A percentile compares a stretch with the other conserved stretches of the same genome.
Conservation (phyloP, 2,888 invertebrate genomes). For the Melikaiella ostensackeni region DNA sequence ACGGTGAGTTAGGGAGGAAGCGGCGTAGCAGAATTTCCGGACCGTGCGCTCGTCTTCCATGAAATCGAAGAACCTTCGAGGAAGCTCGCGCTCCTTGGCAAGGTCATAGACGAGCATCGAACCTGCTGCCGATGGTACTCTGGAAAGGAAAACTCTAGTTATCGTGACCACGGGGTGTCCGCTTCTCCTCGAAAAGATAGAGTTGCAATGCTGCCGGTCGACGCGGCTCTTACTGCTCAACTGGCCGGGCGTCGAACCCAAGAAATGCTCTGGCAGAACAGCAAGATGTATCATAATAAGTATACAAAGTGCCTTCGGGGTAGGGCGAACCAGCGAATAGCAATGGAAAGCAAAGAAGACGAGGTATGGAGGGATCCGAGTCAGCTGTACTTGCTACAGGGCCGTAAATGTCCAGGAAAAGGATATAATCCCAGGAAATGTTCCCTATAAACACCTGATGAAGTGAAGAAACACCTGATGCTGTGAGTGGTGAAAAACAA, state of each 20-base stretch:
- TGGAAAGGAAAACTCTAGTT: slow-evolving; percentile 50
- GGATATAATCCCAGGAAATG: slow-evolving; percentile 20
- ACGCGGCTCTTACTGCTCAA: slow-evolving; percentile 55
- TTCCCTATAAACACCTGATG: slow-evolving; percentile 2
- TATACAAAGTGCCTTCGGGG: slow-evolving; percentile 63
- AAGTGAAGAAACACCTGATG: no score
- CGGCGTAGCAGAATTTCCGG: slow-evolving; percentile 13
- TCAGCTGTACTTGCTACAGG: slow-evolving; percentile 37
- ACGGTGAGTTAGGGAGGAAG: not conserved
- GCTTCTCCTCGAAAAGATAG: slow-evolving; percentile 16
- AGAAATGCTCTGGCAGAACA: slow-evolving; percentile 62
- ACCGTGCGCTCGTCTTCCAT: slow-evolving; percentile 32
- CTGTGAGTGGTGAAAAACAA: not conserved
- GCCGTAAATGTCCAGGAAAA: slow-evolving; percentile 29
- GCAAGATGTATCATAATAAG: slow-evolving; percentile 71
- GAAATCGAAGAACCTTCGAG: slow-evolving; percentile 34
- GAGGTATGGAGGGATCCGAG: slow-evolving; percentile 20
- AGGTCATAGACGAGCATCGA: slow-evolving; percentile 59
- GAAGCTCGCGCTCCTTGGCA: slow-evolving; percentile 41
- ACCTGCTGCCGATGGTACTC: slow-evolving; percentile 50
- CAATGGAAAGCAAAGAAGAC: slow-evolving; percentile 39
- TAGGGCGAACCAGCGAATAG: slow-evolving; percentile 21
- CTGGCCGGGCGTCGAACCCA: slow-evolving; percentile 76
- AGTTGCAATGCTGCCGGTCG: slow-evolving; percentile 38
- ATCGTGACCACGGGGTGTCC: slow-evolving; percentile 43